These are phyloP conservation scores for Panorpa germanica DNA, from an alignment of 2,888 invertebrate genomes.

Conservation along the genomic window DNA sequence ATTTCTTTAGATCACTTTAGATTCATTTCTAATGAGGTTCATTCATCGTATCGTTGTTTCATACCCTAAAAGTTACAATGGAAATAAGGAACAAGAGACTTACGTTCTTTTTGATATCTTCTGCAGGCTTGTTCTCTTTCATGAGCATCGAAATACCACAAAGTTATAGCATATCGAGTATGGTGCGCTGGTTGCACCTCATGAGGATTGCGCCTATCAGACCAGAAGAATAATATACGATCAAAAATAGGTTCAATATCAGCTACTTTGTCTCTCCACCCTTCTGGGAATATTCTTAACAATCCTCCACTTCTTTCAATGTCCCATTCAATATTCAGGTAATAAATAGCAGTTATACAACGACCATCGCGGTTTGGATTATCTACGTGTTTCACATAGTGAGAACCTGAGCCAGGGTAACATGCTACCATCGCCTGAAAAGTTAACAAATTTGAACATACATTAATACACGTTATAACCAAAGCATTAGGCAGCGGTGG, in stretches of 20 bases:
- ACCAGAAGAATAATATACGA: constrained; percentile 93
- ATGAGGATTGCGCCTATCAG: constrained; percentile 89
- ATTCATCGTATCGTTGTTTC: too few species aligned
- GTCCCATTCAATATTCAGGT: constrained; percentile 90
- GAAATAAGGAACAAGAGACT: constrained; percentile 17
- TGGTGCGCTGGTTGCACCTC: constrained; percentile 86
- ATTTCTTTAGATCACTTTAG: too few species aligned
- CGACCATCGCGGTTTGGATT: constrained; percentile 94
- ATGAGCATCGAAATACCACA: constrained; percentile 80
- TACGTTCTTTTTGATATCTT: constrained; percentile 34
- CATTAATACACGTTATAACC: constrained; percentile 5
- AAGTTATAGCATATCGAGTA: constrained; percentile 78
- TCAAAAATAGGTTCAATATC: constrained; percentile 90
- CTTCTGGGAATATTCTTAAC: constrained; percentile 78
- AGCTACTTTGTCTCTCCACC: constrained; percentile 60
- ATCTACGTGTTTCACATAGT: constrained; percentile 94
- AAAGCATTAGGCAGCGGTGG: too few species aligned
- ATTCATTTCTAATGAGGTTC: too few species aligned
- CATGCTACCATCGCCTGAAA: constrained; percentile 95
- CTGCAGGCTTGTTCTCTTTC: constrained; percentile 58
- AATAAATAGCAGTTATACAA: constrained; percentile 94
- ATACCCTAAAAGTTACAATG: too few species aligned
- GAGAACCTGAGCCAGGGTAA: constrained; percentile 86
- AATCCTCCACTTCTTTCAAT: constrained; percentile 68
- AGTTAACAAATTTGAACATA: constrained; percentile 12